Base-by-base conservation (phyloP, 2,888 invertebrate genomes). In the Harpalus rufipes region DNA sequence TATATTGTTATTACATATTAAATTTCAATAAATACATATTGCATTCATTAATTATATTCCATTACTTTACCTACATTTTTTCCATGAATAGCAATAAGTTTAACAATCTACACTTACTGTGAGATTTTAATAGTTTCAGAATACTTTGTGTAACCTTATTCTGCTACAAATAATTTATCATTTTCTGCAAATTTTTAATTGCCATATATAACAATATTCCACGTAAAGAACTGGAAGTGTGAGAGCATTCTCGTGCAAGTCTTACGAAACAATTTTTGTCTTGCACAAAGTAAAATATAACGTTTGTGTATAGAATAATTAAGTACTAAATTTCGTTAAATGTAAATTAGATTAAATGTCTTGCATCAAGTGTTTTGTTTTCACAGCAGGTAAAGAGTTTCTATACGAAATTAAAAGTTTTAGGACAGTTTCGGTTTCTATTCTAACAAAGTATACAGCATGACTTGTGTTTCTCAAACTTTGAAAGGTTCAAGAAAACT, bases 321-420 rank as follows among this genome's bases (percentile, higher is more conserved):
- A 81, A 81, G 63, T 81, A 65, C 63, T 65, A 65, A 65, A 81
- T 81, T 81, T 65, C 44, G 65, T 65, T 81, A 81, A 81, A 81
- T 81, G 81, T 81, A 81, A 81, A 81, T 81, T 81, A 65, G 44
- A 25, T 59, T 14, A 58, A 58, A 58, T 39, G 61, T 61, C 41
- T 81, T 65, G 65, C 65, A 51, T 59, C 80, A 61, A 41, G 63
- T 80, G 41, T 21, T 44, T 44, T 44, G 8, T 81, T 81, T 81
- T 63, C 44, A 78, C 78, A 58, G 58, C 65, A n/a, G 3, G 14
- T 10, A 51, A 18, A 25, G 32, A 65, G 32, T 61, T 61, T 18
- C 61, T 61, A 21, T 61, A 61, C n/a, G 6, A 16, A 58, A 16
- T 16, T 32, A 32, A 32, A 32, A 32, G 32, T 32, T 32, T 32